These are phyloP conservation scores for Babylonia areolata DNA, from an alignment of 1,140 invertebrate genomes.

Conservation along the genomic window DNA sequence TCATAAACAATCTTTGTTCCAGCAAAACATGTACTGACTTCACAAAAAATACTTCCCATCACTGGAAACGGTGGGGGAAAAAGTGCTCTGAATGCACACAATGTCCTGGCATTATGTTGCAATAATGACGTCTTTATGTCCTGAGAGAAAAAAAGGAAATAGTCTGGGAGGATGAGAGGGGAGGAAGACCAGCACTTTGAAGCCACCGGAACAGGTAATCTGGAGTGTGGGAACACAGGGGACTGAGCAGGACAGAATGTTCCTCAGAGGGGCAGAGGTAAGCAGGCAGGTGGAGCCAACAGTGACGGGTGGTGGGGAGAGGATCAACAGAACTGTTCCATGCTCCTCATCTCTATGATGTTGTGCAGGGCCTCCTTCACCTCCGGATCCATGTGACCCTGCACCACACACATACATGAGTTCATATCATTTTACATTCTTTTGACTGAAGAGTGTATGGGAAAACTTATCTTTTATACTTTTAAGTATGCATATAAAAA, in stretches of 20 bases:
- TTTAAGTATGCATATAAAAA: too few species aligned
- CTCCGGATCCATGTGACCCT: constrained; percentile 72
- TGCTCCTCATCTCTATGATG: constrained; percentile 70
- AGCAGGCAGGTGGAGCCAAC: neutral
- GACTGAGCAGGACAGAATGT: neutral
- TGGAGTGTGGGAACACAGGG: too few species aligned
- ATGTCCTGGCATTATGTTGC: neutral
- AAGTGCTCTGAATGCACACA: neutral
- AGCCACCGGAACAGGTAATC: too few species aligned
- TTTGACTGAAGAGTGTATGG: too few species aligned
- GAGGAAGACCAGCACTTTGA: too few species aligned
- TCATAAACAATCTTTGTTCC: too few species aligned
- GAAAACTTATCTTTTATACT: too few species aligned
- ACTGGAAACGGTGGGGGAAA: too few species aligned
- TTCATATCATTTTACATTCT: too few species aligned
- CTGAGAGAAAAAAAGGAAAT: neutral
- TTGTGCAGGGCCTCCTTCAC: constrained; percentile 67
- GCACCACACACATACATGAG: neutral
- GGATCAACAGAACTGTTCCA: constrained; percentile 69
- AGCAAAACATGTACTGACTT: too few species aligned
- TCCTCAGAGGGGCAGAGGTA: neutral
- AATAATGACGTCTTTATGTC: neutral
- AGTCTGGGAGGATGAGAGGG: too few species aligned
- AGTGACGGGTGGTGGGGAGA: neutral
- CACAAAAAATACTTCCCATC: too few species aligned